Conservation (phyloP, 2,888 invertebrate species). For the Kuschelorhynchus macadamiae region DNA sequence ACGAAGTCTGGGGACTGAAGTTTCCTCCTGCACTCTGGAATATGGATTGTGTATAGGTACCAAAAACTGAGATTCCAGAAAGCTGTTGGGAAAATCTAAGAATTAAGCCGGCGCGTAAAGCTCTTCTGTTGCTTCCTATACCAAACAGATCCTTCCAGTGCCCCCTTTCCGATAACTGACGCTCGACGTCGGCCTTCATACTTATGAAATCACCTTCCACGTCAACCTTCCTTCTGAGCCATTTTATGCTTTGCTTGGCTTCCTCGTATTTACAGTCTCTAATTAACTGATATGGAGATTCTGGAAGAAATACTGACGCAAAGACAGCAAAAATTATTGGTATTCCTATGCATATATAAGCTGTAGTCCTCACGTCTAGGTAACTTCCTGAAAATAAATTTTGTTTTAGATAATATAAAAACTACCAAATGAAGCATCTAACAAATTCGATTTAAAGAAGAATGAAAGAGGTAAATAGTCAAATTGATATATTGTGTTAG, state of each 20-base stretch:
- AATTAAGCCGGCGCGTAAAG: slow-evolving; percentile 58
- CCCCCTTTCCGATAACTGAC: slow-evolving; percentile 62
- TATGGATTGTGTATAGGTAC: slow-evolving; percentile 60
- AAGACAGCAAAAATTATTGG: slow-evolving; percentile 21
- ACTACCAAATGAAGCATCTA: too few species aligned
- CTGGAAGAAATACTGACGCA: slow-evolving; percentile 71
- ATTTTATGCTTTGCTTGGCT: slow-evolving; percentile 56
- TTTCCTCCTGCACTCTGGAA: slow-evolving; percentile 63
- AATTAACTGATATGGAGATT: slow-evolving; percentile 65
- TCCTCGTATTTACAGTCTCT: slow-evolving; percentile 56
- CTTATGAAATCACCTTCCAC: slow-evolving; percentile 56
- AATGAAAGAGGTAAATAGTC: too few species aligned
- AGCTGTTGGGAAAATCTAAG: slow-evolving; percentile 61
- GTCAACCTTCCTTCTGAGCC: slow-evolving; percentile 54
- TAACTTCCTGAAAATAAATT: slow-evolving; percentile 38
- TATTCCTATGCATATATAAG: slow-evolving; percentile 34
- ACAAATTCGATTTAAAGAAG: too few species aligned
- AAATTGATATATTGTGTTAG: too few species aligned
- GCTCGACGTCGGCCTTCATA: slow-evolving; percentile 58
- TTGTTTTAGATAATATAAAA: too few species aligned
- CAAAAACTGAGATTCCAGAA: slow-evolving; percentile 58
- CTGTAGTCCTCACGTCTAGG: slow-evolving; percentile 15
- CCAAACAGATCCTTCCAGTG: slow-evolving; percentile 60
- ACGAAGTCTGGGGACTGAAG: slow-evolving; percentile 58
- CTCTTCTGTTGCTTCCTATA: slow-evolving; percentile 59